phyloP scores from a whole-genome alignment of 2,888 invertebrate genomes.

The Apotomis turbidana region DNA sequence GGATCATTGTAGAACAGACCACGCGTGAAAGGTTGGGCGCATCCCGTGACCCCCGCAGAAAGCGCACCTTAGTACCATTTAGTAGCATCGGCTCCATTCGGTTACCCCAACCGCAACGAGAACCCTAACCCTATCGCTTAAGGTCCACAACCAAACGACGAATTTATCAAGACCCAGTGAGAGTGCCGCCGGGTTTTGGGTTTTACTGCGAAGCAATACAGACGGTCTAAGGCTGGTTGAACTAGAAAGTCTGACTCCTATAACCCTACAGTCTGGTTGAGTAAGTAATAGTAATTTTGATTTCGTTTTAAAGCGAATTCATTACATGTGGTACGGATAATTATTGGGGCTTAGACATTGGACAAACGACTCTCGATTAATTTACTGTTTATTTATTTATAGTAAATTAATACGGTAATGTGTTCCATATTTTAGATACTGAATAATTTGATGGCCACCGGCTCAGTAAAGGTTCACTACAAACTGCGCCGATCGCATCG shows the following conservation, averaged over 20 bases:
- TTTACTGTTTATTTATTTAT: no score
- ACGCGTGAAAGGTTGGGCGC: conserved; percentile 82
- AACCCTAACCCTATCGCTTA: background rate
- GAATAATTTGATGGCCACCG: no score
- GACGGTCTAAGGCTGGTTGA: conserved; percentile 46
- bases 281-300: conserved; percentile 49
- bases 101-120: conserved; percentile 46
- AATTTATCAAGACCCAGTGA: conserved; percentile 47
- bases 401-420: no score
- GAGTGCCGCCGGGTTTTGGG: conserved; percentile 57
- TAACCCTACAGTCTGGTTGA: conserved; percentile 55
- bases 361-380: no score
- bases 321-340: conserved; percentile 26
- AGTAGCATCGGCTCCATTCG: conserved; percentile 42
- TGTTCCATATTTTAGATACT: no score
- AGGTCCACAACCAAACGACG: conserved; percentile 13
- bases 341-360: conserved; percentile 4
- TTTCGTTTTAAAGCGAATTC: conserved; percentile 42
- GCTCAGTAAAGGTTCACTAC: no score
- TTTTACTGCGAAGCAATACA: conserved; percentile 54
- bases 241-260: conserved; percentile 66
- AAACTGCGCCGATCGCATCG: no score
- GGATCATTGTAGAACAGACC: conserved; percentile 70
- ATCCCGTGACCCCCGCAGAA: conserved; percentile 80
- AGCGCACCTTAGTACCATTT: conserved; percentile 65